phyloP scores from a whole-genome alignment of 2,888 invertebrate species.

The Steinernema hermaphroditum region DNA sequence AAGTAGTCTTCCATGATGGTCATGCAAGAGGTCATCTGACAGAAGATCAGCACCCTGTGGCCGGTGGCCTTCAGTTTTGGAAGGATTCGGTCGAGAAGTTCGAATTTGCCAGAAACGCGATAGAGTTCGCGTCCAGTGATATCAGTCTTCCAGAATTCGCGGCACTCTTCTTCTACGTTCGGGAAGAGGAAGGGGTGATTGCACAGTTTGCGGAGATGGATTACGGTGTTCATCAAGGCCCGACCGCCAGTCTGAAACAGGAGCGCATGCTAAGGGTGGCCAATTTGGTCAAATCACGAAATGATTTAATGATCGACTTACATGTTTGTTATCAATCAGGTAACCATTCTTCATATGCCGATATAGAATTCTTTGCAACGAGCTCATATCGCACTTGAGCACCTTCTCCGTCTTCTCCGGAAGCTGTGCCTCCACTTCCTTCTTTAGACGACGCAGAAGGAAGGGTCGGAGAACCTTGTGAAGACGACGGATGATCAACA shows the following conservation, averaged over 20 bases:
- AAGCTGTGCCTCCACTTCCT: slow-evolving; percentile 97
- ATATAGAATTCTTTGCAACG: slow-evolving; percentile 84
- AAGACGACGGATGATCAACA: slow-evolving; percentile 96
- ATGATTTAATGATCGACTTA: too few relatives aligned
- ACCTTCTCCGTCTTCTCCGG: slow-evolving; percentile 87
- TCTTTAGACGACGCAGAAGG: slow-evolving; percentile 91
- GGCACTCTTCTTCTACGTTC: slow-evolving; percentile 79
- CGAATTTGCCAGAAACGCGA: slow-evolving; percentile 94
- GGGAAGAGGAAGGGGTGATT: slow-evolving; percentile 99
- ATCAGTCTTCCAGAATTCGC: slow-evolving; percentile 50
- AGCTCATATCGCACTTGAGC: slow-evolving; percentile 87
- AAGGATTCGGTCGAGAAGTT: slow-evolving; percentile 90
- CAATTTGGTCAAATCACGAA: too few relatives aligned
- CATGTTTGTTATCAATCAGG: slow-evolving; percentile 56
- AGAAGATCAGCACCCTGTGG: slow-evolving; percentile 95
- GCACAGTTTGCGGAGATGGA: slow-evolving; percentile 94
- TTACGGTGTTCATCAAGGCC: slow-evolving; percentile 93
- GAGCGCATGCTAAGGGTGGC: neutral
- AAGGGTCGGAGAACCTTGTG: slow-evolving; percentile 94
- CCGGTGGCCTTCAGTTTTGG: slow-evolving; percentile 89
- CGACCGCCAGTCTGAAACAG: slow-evolving; percentile 41
- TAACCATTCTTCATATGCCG: slow-evolving; percentile 82
- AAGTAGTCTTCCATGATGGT: slow-evolving; percentile 98
- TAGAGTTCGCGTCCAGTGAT: slow-evolving; percentile 84
- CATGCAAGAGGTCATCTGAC: slow-evolving; percentile 99